Conservation (phyloP, 2,113 vertebrate genomes). For the Sula dactylatra region DNA sequence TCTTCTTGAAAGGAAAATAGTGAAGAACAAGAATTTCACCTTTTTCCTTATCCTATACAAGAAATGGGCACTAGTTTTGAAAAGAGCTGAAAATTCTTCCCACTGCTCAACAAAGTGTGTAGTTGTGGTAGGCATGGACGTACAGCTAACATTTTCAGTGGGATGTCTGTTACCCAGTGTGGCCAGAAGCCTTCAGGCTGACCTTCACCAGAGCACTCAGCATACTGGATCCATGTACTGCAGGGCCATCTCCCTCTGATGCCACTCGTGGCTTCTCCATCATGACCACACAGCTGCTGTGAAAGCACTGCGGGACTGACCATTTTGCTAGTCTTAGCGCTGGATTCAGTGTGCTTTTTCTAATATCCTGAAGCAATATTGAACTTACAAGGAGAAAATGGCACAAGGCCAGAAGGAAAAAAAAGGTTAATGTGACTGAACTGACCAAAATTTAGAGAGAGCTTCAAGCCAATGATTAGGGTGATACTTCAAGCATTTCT, state of each 20-base stretch:
- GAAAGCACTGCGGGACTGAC: background rate
- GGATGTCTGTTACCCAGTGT: accelerated
- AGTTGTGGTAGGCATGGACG: background rate
- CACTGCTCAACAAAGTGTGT: accelerated
- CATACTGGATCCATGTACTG: background rate
- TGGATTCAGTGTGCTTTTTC: background rate
- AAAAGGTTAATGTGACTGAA: background rate
- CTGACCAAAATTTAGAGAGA: background rate
- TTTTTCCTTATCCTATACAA: background rate
- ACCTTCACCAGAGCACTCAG: background rate
- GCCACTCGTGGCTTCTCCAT: background rate
- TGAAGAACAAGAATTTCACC: background rate
- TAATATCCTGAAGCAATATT: background rate
- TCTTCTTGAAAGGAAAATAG: background rate
- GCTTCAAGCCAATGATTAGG: background rate
- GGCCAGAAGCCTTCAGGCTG: background rate
- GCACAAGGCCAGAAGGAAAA: background rate
- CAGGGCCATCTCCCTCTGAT: background rate
- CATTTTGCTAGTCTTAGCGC: accelerated
- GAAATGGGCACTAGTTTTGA: background rate
- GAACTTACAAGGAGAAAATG: background rate
- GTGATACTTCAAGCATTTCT: background rate
- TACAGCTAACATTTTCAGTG: background rate
- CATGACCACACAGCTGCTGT: background rate
- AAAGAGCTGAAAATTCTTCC: background rate